Base-by-base conservation (phyloP, 2,888 invertebrate species). In the Stenodera caucasica region DNA sequence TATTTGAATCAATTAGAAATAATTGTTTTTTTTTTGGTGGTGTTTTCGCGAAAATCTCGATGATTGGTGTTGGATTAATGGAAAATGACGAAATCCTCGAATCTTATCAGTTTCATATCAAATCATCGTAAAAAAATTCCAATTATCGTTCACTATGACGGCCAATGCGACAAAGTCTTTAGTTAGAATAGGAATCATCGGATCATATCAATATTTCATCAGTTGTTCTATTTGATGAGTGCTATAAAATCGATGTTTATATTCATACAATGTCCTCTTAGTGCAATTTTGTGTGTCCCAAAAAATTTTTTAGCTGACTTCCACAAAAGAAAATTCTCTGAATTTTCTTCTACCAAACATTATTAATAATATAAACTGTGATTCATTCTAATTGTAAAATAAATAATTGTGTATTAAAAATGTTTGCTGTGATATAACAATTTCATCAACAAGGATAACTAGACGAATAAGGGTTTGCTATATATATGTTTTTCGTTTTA, bases 381-480 rank as follows among this genome's bases (percentile, higher is more conserved):
- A 67, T 67, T 64, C 63, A 57, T 53, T 53, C 49, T 66, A 18
- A 23, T 54, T 61, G 58, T 61, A 58, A 54, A 40, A 52, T n/a
- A n/a, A n/a, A n/a, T n/a, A n/a, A n/a, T n/a, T 49, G 45, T 51
- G 51, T 61, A 52, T 61, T 11, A 53, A 49, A 57, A 60, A 57
- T 58, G 62, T 59, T 64, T 58, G 53, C 66, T 66, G 66, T 64
- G 64, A n/a, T n/a, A 64, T 64, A 65, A 58, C 33, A 21, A 45
- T 55, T 64, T 45, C 21, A n/a, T 53, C 65, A 64, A 61, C 58
- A 70, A 63, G 70, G 68, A 66, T 63, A 64, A 58, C 58, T 45
- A 59, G 35, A 60, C 15, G 14, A 26, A 26, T 6, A 73, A 71
- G 73, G 76, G 76, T 76, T 76, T 76, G 76, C 70, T n/a, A n/a